Conservation (phyloP, 2,797 vertebrate species). For the Uromys caudimaculatus region DNA sequence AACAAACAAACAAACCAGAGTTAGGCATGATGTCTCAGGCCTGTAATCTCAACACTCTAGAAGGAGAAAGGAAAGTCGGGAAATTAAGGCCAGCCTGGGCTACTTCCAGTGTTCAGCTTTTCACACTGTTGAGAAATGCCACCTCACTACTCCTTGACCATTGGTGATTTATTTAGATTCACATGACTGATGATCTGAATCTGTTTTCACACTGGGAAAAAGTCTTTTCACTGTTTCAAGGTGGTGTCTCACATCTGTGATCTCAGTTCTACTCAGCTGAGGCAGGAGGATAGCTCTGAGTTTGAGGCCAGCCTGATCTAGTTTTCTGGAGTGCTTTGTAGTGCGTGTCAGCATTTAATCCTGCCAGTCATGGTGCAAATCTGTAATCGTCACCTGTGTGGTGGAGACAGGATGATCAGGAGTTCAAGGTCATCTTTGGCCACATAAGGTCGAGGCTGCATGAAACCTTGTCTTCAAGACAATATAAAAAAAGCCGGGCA, state of each 20-base stretch:
- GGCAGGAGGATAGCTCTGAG: not conserved
- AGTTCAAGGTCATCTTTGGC: not conserved
- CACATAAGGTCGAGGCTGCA: not conserved
- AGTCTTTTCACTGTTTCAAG: not conserved
- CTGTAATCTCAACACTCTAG: not conserved
- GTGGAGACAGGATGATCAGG: not conserved
- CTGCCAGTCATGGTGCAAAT: not conserved
- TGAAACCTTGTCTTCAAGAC: not conserved
- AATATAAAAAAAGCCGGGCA: not conserved
- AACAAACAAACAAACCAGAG: not conserved
- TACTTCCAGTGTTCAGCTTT: not conserved
- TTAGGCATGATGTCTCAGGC: not conserved
- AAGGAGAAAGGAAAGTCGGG: not conserved
- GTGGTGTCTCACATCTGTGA: not conserved
- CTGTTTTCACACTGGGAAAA: not conserved
- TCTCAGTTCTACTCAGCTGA: not conserved
- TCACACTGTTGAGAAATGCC: not conserved
- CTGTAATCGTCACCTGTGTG: too few species aligned
- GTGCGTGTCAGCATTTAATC: not conserved
- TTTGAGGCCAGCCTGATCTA: not conserved
- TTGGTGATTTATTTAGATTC: not conserved
- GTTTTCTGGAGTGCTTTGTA: not conserved
- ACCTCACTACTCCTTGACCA: not conserved
- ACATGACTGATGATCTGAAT: not conserved
- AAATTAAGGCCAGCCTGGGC: not conserved